These are phyloP conservation scores for Graphium colonna DNA, from an alignment of 2,888 invertebrate genomes.

Conservation along the genomic window DNA sequence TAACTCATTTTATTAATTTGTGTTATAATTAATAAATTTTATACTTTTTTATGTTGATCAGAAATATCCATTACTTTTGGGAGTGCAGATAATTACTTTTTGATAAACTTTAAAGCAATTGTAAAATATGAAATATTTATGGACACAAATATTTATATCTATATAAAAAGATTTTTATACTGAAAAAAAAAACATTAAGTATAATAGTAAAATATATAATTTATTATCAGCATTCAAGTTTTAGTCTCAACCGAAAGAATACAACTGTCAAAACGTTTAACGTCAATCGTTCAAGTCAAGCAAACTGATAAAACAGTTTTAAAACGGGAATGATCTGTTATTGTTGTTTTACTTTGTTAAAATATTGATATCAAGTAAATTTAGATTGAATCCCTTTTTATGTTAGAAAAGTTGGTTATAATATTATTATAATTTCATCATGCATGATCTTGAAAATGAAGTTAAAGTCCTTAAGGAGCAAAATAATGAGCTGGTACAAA, in stretches of 20 bases:
- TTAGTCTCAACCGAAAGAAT: not conserved
- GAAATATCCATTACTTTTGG: too few relatives aligned
- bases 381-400: not conserved
- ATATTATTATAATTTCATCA: constrained; percentile 21
- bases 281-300: not conserved
- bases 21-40: too few relatives aligned
- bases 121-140: too few relatives aligned
- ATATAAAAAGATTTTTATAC: not conserved
- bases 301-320: constrained; percentile 4
- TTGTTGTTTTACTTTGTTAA: too few relatives aligned
- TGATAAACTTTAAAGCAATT: too few relatives aligned
- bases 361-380: not conserved
- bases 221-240: not conserved
- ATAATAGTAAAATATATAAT: not conserved
- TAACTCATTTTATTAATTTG: too few relatives aligned
- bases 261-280: constrained; percentile 3
- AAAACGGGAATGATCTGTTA: constrained; percentile 2
- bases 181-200: not conserved
- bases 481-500: constrained; percentile 64
- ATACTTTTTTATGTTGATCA: too few relatives aligned
- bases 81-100: too few relatives aligned
- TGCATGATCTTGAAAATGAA: constrained; percentile 58
- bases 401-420: not conserved
- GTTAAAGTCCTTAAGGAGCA: constrained; percentile 51
- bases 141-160: not conserved